Evolutionary conservation across 2,113 vertebrate genomes (phyloP).

Genomic region (Cololabis saira): DNA sequence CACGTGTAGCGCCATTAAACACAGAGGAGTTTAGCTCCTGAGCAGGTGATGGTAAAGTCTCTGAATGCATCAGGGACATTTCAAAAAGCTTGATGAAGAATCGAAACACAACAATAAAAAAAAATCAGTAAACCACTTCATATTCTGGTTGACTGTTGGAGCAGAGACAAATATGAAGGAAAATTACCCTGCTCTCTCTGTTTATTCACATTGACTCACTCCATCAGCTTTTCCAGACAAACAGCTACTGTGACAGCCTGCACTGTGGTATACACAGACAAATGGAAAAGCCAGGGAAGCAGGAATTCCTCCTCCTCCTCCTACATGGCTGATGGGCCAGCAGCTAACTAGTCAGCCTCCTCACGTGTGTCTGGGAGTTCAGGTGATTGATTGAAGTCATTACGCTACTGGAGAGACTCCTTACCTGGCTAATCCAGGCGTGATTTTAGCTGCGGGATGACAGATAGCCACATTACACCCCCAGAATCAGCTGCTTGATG

Average conservation of each 20-base stretch:
- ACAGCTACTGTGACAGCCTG: constrained; percentile 10
- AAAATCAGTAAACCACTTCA: no score
- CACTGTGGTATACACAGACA: constrained; percentile 20
- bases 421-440: constrained; percentile 79
- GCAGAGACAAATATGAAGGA: no score
- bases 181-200: not conserved
- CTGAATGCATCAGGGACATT: no score
- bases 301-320: constrained; percentile 48
- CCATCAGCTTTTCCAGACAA: constrained; percentile 21
- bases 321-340: constrained; percentile 58
- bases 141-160: no score
- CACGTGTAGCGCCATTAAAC: no score
- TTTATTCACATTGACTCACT: not conserved
- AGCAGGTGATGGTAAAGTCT: no score
- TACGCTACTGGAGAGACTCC: constrained; percentile 73
- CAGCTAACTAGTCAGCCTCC: constrained; percentile 51
- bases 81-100: no score
- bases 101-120: no score
- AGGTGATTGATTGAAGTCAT: constrained; percentile 80
- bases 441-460: constrained; percentile 75
- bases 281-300: constrained; percentile 24
- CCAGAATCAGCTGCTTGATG: constrained; percentile 57
- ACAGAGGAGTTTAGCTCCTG: no score
- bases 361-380: constrained; percentile 31
- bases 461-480: constrained; percentile 72